These are phyloP conservation scores for Morinoia aosen DNA, from an alignment of 2,888 invertebrate species.

Conservation along the genomic window DNA sequence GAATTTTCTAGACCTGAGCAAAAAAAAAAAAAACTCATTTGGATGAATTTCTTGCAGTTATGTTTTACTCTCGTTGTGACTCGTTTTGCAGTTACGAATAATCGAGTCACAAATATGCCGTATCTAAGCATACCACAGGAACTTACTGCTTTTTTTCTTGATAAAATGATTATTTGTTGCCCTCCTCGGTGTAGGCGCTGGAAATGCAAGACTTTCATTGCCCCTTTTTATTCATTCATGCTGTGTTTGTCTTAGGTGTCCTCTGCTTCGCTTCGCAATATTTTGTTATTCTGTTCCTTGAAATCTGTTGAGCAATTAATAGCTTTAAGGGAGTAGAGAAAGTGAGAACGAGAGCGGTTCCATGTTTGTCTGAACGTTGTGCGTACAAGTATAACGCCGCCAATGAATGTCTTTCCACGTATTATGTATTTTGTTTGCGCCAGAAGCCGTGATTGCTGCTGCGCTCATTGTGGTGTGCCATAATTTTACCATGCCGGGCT, in stretches of 20 bases:
- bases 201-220: not conserved
- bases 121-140: not conserved
- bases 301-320: not conserved
- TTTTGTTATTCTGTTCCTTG: not conserved
- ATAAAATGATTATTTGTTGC: not conserved
- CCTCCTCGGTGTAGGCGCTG: not conserved
- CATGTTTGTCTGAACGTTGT: not conserved
- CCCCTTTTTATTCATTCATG: not conserved
- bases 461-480: not conserved
- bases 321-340: not conserved
- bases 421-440: not conserved
- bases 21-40: not conserved
- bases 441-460: not conserved
- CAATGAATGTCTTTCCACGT: not conserved
- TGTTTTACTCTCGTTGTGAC: no score
- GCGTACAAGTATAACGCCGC: not conserved
- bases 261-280: not conserved
- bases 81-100: not conserved
- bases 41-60: not conserved
- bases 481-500: not conserved
- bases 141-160: not conserved
- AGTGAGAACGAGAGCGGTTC: not conserved
- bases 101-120: not conserved
- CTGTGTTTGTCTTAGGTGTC: not conserved
- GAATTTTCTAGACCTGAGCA: not conserved